phyloP scores from a whole-genome alignment of 2,888 invertebrate genomes.

The Euclidia mi region DNA sequence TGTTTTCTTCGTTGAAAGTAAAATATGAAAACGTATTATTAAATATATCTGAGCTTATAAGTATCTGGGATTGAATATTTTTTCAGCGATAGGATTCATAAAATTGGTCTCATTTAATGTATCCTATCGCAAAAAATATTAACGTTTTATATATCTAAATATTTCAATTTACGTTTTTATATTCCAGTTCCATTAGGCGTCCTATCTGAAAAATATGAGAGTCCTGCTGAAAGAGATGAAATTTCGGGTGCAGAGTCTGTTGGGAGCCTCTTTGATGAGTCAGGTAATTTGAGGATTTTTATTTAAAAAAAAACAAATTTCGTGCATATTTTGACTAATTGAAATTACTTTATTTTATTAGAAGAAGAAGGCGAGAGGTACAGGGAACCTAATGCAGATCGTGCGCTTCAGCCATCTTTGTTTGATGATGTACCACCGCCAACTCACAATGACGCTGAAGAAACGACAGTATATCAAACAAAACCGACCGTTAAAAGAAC shows the following conservation, averaged over 20 bases:
- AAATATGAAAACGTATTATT: not conserved
- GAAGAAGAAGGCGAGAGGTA: conserved; percentile 71
- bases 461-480: conserved; percentile 30
- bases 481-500: conserved; percentile 26
- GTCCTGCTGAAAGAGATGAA: conserved; percentile 93
- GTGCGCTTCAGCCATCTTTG: conserved; percentile 63
- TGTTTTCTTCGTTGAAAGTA: not conserved
- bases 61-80: not conserved
- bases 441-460: conserved; percentile 23
- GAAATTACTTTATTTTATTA: conserved; percentile 30
- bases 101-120: not conserved
- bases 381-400: conserved; percentile 71
- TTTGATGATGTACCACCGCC: conserved; percentile 24
- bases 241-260: conserved; percentile 58
- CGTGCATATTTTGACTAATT: not conserved
- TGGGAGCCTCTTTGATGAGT: conserved; percentile 70
- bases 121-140: no score
- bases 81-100: no score
- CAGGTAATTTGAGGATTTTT: conserved; percentile 61
- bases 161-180: conserved; percentile 19
- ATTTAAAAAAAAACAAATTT: not conserved
- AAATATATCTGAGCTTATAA: not conserved
- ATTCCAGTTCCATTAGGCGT: conserved; percentile 94
- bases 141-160: not conserved
- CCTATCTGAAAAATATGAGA: conserved; percentile 94